phyloP scores from a whole-genome alignment of 2,797 vertebrate species.

The Girardinus metallicus region DNA sequence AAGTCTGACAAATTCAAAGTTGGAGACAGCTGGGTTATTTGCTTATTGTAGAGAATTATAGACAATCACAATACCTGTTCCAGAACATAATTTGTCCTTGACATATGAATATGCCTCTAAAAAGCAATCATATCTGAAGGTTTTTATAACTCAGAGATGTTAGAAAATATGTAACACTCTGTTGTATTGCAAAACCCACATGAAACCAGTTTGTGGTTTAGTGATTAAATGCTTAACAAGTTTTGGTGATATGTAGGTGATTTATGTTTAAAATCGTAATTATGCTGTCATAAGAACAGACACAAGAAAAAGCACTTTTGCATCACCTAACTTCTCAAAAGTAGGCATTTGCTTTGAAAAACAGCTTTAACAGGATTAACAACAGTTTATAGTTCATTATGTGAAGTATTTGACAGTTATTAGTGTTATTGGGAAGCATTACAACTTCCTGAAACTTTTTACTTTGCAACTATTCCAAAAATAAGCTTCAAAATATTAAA shows the following conservation, averaged over 20 bases:
- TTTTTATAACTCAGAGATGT: not conserved
- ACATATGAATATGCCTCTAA: not conserved
- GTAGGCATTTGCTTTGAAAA: slow-evolving; percentile 7
- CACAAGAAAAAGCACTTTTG: slow-evolving; percentile 9
- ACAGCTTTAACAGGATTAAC: slow-evolving; percentile 8
- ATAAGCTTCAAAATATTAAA: not conserved
- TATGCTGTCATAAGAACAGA: slow-evolving; percentile 11
- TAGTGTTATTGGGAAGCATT: not conserved
- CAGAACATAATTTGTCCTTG: not conserved
- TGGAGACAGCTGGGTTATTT: not conserved
- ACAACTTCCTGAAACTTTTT: not conserved
- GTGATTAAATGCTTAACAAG: slow-evolving; percentile 14
- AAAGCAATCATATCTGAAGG: not conserved
- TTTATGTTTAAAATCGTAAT: slow-evolving; percentile 29
- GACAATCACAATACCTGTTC: not conserved
- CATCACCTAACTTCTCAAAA: slow-evolving; percentile 34
- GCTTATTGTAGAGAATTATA: not conserved
- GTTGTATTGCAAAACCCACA: not conserved
- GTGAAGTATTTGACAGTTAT: slow-evolving; percentile 4
- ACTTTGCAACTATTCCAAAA: slow-evolving; percentile 3
- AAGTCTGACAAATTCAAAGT: not conserved
- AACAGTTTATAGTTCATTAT: slow-evolving; percentile 2
- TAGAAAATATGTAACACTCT: not conserved
- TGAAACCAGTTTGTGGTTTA: slow-evolving; percentile 12
- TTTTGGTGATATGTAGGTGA: not conserved